These are phyloP conservation scores for Picus viridis DNA, from an alignment of 2,797 vertebrate genomes.

Conservation along the genomic window DNA sequence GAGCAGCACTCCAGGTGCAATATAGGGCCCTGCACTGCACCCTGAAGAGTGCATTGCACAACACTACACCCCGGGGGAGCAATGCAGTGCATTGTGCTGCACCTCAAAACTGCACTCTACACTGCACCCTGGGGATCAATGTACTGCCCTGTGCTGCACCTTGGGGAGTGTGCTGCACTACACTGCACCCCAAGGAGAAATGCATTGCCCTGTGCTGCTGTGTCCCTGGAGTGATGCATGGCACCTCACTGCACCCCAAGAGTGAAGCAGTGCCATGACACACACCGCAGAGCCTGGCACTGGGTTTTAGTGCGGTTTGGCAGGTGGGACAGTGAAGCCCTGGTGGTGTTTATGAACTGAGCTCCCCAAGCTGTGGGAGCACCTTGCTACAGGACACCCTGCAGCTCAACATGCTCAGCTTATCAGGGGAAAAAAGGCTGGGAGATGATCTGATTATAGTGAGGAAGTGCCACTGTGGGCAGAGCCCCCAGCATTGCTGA, in stretches of 20 bases:
- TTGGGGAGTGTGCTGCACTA: neutral
- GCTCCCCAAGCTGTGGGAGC: neutral
- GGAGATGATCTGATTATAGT: neutral
- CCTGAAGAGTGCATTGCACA: too few species aligned
- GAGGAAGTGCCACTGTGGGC: neutral
- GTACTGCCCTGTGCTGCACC: neutral
- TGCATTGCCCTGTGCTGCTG: neutral
- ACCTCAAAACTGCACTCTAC: neutral
- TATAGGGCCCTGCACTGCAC: neutral
- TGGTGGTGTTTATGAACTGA: fast-evolving
- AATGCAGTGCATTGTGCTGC: too few species aligned
- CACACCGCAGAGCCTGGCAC: neutral
- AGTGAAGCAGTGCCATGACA: neutral
- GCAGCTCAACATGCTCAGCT: neutral
- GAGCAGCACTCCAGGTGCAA: neutral
- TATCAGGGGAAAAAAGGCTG: fast-evolving
- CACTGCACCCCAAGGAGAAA: neutral
- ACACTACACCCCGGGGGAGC: neutral
- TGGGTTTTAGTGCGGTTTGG: neutral
- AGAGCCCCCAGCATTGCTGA: neutral
- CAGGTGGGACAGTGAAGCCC: neutral
- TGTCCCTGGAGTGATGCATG: too few species aligned
- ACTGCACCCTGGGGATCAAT: neutral
- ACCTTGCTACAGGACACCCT: neutral
- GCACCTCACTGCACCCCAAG: neutral